A percentile compares a stretch with the other conserved stretches of the same genome.
Conservation (phyloP, 1,140 invertebrate species). For the Condylostylus longicornis region DNA sequence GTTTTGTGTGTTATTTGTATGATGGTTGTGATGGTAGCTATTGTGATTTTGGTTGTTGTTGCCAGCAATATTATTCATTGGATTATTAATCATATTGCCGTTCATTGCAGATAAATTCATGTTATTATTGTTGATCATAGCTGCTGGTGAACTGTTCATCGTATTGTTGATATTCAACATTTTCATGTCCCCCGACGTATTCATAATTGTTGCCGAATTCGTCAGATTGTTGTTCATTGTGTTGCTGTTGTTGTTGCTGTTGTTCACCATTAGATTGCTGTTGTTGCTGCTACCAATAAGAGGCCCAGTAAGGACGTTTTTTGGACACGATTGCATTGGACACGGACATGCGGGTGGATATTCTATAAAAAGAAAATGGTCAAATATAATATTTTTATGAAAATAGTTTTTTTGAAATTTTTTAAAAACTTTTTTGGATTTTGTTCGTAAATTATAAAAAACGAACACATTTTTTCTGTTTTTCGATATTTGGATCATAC, state of each 20-base stretch:
- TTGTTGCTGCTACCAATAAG: constrained; percentile 62
- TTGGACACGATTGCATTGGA: constrained; percentile 78
- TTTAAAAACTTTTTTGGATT: too few species aligned
- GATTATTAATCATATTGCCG: constrained; percentile 11
- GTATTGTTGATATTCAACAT: constrained; percentile 1
- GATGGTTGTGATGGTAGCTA: background rate
- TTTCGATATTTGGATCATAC: constrained; percentile 26
- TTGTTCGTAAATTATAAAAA: background rate
- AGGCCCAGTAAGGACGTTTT: constrained; percentile 92
- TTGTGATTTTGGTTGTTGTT: background rate
- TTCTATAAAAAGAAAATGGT: constrained; percentile 29
- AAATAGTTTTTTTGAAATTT: too few species aligned
- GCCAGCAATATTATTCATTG: background rate
- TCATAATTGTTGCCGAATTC: constrained; percentile 5
- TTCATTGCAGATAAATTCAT: constrained; percentile 16
- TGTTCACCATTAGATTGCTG: constrained; percentile 15
- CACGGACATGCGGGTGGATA: constrained; percentile 55
- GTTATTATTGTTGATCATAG: constrained; percentile 13
- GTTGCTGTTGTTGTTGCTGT: constrained; percentile 9
- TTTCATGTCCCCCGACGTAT: too few species aligned
- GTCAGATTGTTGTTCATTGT: constrained; percentile 5
- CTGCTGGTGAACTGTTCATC: background rate
- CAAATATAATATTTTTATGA: background rate
- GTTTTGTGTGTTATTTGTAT: too few species aligned
- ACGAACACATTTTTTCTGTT: background rate